phyloP scores from a whole-genome alignment of 2,113 vertebrate species.

The Acinonyx jubatus region DNA sequence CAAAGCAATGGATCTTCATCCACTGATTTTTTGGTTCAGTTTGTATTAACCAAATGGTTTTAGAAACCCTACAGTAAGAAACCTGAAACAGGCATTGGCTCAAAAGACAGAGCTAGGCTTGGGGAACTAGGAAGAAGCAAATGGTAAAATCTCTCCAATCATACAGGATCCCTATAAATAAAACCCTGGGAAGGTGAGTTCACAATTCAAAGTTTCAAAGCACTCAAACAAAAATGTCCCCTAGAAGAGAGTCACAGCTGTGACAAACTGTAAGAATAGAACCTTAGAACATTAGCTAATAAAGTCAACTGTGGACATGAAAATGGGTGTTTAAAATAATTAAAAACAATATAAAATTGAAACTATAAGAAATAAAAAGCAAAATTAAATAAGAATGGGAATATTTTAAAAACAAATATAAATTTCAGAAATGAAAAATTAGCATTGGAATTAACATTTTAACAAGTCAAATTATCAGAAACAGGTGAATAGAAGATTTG shows the following conservation, averaged over 20 bases:
- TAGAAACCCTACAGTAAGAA: neutral
- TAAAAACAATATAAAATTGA: neutral
- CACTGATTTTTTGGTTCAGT: neutral
- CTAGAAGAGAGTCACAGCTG: neutral
- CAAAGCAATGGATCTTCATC: neutral
- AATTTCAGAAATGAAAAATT: neutral
- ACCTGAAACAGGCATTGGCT: neutral
- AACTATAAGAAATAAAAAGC: neutral
- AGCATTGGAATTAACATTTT: neutral
- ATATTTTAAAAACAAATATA: neutral
- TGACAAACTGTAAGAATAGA: neutral
- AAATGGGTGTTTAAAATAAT: neutral
- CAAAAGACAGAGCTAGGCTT: neutral
- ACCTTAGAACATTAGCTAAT: neutral
- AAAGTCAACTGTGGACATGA: neutral
- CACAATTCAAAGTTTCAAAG: neutral
- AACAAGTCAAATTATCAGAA: neutral
- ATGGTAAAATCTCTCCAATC: neutral
- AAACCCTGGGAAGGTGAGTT: neutral
- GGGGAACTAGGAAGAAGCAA: neutral
- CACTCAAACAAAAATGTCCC: neutral
- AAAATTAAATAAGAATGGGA: neutral
- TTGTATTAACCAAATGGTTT: neutral
- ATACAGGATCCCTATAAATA: neutral
- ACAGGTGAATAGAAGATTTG: neutral